Base-by-base conservation (phyloP, 2,888 invertebrate genomes). In the Rapana venosa region DNA sequence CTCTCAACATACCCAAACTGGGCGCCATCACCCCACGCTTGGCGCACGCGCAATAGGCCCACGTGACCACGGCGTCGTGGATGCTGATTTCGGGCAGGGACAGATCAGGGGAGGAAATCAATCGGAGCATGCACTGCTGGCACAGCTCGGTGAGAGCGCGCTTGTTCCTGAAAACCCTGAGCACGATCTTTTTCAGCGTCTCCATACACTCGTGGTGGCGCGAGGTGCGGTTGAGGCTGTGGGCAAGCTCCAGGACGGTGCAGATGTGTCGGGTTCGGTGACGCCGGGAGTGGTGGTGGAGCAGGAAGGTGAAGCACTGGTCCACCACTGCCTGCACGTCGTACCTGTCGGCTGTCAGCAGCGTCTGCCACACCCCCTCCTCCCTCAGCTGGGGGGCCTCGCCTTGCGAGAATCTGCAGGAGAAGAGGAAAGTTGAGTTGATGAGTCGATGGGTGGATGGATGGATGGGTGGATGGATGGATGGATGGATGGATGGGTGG, bases 251-350 rank as follows among this genome's bases (percentile, higher is more conserved):
- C 83, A 88, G 32, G 8, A 83, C 84, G 22, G 5, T 30, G 32
- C 88, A 88, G n/a, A 88, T n/a, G 84, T 88, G 88, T 11, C n/a
- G 26, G n/a, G 83, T 84, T 58, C 84, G 66, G 58, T 66, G 56
- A 26, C 66, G 81, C 22, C 66, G 36, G 32, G 20, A 4, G 66
- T 88, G 88, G 22, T 20, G n/a, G 36, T 83, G 84, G 56, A 88
- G 61, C 26, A 88, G 84, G 70, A 79, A 84, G 83, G 35, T 32
- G 88, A 88, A 84, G 83, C 88, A 88, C 26, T 30, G 36, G 6
- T 83, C 32, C 32, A 84, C 83, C 15, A 88, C 35, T 0, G 83
- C 35, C 15, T 13, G 11, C 32, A 88, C 88, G 6, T 61, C 22
- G 84, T 83, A 88, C 88, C 20, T 81, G 88, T 88, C 88, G 15